These are phyloP conservation scores for Baronia brevicornis DNA, from an alignment of 2,888 invertebrate species.

Conservation along the genomic window DNA sequence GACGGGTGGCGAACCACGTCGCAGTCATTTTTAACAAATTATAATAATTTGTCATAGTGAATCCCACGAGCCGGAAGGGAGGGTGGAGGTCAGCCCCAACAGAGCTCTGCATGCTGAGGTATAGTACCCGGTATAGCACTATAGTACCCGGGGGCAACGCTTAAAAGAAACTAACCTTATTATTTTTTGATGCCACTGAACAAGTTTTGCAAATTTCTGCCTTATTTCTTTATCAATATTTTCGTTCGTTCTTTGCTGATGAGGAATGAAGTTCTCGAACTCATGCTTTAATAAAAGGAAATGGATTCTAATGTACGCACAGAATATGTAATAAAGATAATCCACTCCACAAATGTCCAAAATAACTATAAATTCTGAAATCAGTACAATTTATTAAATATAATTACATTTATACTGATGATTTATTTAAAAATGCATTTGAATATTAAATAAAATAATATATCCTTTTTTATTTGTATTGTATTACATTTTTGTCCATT, in stretches of 20 bases:
- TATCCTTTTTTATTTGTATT: too few species aligned
- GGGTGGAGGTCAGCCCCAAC: too few species aligned
- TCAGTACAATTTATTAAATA: not conserved
- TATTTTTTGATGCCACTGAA: constrained; percentile 4
- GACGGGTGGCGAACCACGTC: too few species aligned
- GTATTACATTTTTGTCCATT: too few species aligned
- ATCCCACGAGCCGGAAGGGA: too few species aligned
- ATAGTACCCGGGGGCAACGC: not conserved
- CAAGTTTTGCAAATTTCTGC: constrained; percentile 9
- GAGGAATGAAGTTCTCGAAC: constrained; percentile 24
- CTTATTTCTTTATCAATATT: not conserved
- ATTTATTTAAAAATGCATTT: not conserved
- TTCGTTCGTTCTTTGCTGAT: not conserved
- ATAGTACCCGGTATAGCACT: too few species aligned
- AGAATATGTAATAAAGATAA: constrained; percentile 36
- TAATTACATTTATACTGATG: not conserved
- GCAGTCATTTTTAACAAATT: too few species aligned
- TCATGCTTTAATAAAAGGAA: constrained; percentile 32
- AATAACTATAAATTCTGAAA: constrained; percentile 35
- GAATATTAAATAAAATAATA: not conserved
- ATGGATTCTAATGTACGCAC: constrained; percentile 33
- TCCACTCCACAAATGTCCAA: constrained; percentile 32
- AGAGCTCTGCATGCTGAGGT: too few species aligned
- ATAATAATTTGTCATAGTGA: too few species aligned
- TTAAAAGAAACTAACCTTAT: constrained; percentile 5